Percentiles rank a stretch among this genome's conserved stretches.
Conservation (phyloP, 2,113 vertebrate genomes). For the Myotis brandtii region DNA sequence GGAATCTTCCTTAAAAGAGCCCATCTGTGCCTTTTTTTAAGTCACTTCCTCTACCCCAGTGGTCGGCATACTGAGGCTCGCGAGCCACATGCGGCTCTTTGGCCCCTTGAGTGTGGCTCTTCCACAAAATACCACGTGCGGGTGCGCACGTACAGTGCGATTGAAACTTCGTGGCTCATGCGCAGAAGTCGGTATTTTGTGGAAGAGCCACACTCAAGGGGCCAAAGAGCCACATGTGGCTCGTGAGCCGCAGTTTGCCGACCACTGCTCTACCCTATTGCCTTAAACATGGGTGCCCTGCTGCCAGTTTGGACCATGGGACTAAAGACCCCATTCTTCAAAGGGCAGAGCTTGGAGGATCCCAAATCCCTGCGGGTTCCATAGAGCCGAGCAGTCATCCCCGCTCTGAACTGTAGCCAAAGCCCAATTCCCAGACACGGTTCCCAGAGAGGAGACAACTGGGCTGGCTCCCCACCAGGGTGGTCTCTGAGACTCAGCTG, state of each 20-base stretch:
- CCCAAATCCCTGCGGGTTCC: neutral
- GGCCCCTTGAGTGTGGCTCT: too few relatives aligned
- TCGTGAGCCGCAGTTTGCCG: too few relatives aligned
- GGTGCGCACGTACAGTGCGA: too few relatives aligned
- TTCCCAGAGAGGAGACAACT: neutral
- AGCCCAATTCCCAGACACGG: neutral
- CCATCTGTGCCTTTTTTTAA: neutral
- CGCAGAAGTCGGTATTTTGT: too few relatives aligned
- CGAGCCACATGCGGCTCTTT: too few relatives aligned
- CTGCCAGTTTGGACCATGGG: neutral
- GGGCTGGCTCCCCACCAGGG: neutral
- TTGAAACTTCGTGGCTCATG: too few relatives aligned
- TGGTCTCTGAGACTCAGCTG: neutral
- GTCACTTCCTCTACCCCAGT: neutral
- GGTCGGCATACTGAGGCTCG: too few relatives aligned
- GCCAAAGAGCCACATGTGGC: too few relatives aligned
- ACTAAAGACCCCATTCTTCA: neutral
- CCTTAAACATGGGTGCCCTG: neutral
- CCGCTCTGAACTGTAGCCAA: neutral
- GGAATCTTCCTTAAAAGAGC: slow-evolving; percentile 21
- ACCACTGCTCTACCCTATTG: neutral
- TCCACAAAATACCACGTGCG: too few relatives aligned
- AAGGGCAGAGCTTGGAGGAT: slow-evolving; percentile 4
- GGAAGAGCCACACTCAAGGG: too few relatives aligned
- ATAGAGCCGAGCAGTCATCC: neutral